A percentile compares a stretch with the other conserved stretches of the same genome.
phyloP scores from a whole-genome alignment of 1,140 invertebrate species.

The Solen grandis region DNA sequence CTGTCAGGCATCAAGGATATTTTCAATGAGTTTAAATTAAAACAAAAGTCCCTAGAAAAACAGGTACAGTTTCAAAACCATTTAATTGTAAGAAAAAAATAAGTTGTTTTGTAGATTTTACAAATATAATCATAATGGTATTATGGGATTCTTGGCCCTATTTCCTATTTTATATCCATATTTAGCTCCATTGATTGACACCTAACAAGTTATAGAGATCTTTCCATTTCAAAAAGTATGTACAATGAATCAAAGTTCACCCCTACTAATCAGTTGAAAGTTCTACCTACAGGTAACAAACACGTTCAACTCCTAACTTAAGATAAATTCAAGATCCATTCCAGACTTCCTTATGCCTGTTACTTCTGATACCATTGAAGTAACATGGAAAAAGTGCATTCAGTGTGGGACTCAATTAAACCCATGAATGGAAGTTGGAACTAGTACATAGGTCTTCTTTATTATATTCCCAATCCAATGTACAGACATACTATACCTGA shows the following conservation, averaged over 20 bases:
- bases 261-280: too few relatives aligned
- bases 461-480: too few relatives aligned
- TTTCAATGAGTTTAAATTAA: slow-evolving; percentile 78
- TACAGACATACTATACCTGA: too few relatives aligned
- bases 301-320: too few relatives aligned
- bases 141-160: background rate
- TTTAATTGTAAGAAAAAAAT: slow-evolving; percentile 1
- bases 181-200: background rate
- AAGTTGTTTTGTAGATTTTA: background rate
- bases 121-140: background rate
- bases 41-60: slow-evolving; percentile 82
- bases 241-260: background rate
- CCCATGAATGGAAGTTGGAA: too few relatives aligned
- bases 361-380: too few relatives aligned
- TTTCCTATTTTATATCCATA: background rate
- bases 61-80: slow-evolving; percentile 79
- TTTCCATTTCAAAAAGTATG: slow-evolving; percentile 3
- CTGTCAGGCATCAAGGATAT: slow-evolving; percentile 78
- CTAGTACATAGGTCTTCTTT: too few relatives aligned
- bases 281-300: too few relatives aligned
- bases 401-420: too few relatives aligned
- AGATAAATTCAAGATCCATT: too few relatives aligned
- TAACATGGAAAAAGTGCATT: too few relatives aligned
- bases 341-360: too few relatives aligned
- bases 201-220: background rate